A percentile compares a stretch with the other conserved stretches of the same genome.
phyloP scores from a whole-genome alignment of 2,113 vertebrate species.

The Plecturocebus donacophilus region DNA sequence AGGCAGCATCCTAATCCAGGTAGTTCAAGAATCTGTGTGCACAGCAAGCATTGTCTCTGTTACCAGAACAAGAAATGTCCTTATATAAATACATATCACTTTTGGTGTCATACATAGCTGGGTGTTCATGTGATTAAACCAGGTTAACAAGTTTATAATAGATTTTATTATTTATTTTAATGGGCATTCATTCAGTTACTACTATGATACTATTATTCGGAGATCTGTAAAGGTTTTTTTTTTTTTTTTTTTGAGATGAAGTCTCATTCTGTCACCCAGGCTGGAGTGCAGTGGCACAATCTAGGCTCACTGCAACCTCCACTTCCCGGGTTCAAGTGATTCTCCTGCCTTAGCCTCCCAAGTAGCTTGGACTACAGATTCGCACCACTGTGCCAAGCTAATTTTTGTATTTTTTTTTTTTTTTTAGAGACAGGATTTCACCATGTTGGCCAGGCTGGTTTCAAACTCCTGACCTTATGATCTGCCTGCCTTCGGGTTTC shows the following conservation, averaged over 20 bases:
- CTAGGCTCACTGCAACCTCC: no score
- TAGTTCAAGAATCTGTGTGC: not conserved
- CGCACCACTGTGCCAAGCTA: no score
- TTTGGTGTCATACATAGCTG: not conserved
- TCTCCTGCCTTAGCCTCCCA: no score
- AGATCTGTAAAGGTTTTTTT: not conserved
- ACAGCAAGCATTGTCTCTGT: not conserved
- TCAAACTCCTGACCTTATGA: no score
- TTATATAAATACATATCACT: not conserved
- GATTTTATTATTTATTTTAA: not conserved
- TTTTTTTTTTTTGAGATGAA: not conserved
- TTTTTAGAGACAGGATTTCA: no score
- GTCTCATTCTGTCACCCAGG: no score
- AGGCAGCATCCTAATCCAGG: not conserved
- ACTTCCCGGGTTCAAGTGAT: no score
- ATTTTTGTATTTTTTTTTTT: no score
- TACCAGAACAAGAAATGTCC: not conserved
- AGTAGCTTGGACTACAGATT: no score
- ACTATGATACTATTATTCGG: not conserved
- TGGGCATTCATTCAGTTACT: not conserved
- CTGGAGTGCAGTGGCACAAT: no score
- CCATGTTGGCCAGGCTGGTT: no score
- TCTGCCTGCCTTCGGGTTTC: no score
- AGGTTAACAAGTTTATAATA: not conserved
- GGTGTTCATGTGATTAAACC: not conserved